Conservation (phyloP, 1,140 invertebrate genomes). For the Propsilocerus akamusi region DNA sequence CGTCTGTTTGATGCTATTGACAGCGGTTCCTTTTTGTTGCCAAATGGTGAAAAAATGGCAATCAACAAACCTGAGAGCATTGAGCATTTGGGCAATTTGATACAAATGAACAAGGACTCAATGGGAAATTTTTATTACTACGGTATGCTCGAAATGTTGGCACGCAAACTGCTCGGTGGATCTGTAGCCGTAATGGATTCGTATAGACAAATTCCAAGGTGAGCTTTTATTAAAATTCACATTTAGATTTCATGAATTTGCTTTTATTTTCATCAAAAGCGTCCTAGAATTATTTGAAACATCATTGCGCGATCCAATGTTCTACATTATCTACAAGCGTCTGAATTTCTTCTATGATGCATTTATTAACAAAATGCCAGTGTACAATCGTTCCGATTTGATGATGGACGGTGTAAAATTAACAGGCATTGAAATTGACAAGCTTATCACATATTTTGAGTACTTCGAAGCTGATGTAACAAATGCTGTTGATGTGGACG, state of each 20-base stretch:
- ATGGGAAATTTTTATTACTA: conserved; percentile 34
- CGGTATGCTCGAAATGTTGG: conserved; percentile 31
- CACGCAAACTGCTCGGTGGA: conserved; percentile 25
- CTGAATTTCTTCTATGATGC: conserved; percentile 27
- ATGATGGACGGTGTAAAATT: conserved; percentile 39
- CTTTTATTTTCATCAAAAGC: background rate
- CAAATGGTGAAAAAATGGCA: conserved; percentile 27
- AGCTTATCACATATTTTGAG: conserved; percentile 51
- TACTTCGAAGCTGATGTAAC: conserved; percentile 43
- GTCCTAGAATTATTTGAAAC: conserved; percentile 31
- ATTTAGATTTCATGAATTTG: background rate
- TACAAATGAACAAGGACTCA: conserved; percentile 45
- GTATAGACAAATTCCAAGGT: conserved; percentile 22
- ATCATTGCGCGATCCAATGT: conserved; percentile 42
- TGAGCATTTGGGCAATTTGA: conserved; percentile 41
- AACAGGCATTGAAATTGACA: conserved; percentile 36
- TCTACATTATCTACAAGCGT: conserved; percentile 39
- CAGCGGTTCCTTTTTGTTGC: conserved; percentile 29
- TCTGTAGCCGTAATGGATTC: conserved; percentile 13
- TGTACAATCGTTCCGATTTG: conserved; percentile 38
- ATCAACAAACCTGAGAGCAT: conserved; percentile 31
- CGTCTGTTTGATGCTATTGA: conserved; percentile 43
- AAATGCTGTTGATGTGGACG: conserved; percentile 31
- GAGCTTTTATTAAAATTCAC: conserved; percentile 12
- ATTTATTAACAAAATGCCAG: conserved; percentile 29